Conservation (phyloP, 2,888 invertebrate genomes). For the Meliscaeva auricollis region DNA sequence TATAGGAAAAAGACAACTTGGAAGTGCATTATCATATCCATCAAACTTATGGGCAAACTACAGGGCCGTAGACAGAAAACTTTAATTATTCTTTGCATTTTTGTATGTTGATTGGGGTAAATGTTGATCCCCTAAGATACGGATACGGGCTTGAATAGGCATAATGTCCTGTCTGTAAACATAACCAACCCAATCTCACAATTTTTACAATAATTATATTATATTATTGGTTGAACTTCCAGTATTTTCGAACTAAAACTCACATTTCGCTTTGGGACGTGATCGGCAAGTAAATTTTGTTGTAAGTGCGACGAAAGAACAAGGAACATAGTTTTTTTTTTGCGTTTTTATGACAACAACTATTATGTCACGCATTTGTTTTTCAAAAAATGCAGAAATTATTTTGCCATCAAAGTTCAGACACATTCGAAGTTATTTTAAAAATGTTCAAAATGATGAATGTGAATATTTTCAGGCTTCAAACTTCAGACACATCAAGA, state of each 20-base stretch:
- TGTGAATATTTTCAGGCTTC: not conserved
- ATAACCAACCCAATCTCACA: not conserved
- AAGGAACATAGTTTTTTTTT: conserved; percentile 17
- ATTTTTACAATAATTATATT: conserved; percentile 12
- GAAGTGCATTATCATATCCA: conserved; percentile 54
- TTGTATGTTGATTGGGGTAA: no score
- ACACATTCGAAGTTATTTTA: not conserved
- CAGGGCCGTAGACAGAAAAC: not conserved
- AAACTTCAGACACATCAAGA: not conserved
- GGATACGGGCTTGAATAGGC: not conserved
- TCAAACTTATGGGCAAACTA: conserved; percentile 2
- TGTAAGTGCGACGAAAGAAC: conserved; percentile 51
- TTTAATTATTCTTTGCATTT: no score
- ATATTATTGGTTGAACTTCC: conserved; percentile 46
- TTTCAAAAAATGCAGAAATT: not conserved
- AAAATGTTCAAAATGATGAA: not conserved
- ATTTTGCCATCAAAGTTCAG: not conserved
- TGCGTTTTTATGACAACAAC: conserved; percentile 20
- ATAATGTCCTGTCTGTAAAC: not conserved
- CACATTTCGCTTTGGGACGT: conserved; percentile 55
- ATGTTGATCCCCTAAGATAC: no score
- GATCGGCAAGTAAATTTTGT: conserved; percentile 55
- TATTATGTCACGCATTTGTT: conserved; percentile 14
- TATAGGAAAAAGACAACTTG: conserved; percentile 50
- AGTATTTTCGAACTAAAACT: conserved; percentile 62